phyloP scores from a whole-genome alignment of 2,797 vertebrate genomes.

The Graptemys geographica region DNA sequence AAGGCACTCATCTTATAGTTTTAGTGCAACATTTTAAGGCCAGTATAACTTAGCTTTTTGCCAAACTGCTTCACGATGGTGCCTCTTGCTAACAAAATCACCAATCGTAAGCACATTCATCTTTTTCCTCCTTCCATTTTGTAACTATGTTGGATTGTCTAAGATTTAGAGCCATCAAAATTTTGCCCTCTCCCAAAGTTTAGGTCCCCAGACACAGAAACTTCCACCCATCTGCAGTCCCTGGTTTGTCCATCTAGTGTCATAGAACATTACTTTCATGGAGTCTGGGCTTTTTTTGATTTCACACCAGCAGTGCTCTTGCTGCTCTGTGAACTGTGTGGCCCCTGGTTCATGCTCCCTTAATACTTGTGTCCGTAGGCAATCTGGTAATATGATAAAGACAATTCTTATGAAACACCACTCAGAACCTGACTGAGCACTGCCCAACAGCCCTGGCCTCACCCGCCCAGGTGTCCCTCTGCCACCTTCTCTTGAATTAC shows the following conservation, averaged over 20 bases:
- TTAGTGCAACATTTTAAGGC: conserved; percentile 41
- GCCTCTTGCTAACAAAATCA: conserved; percentile 31
- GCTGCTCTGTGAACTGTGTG: background rate
- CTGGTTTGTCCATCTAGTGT: background rate
- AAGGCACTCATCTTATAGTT: conserved; percentile 6
- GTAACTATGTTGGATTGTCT: background rate
- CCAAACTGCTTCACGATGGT: conserved; percentile 4
- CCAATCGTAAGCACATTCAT: background rate
- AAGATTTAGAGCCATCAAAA: background rate
- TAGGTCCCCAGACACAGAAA: background rate
- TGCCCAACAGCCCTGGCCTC: background rate
- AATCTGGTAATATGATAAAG: background rate
- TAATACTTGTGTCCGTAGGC: background rate
- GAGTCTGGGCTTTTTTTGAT: background rate
- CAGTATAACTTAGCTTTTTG: conserved; percentile 35
- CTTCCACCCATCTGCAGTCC: background rate
- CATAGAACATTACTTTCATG: background rate
- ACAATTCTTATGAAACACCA: background rate
- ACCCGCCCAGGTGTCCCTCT: background rate
- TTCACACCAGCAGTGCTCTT: background rate
- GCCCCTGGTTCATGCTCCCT: background rate
- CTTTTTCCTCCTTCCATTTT: background rate
- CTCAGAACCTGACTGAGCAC: background rate
- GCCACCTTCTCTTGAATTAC: background rate
- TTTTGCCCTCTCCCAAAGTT: background rate